phyloP scores from a whole-genome alignment of 2,888 invertebrate genomes.

The Ischnus inquisitorius region DNA sequence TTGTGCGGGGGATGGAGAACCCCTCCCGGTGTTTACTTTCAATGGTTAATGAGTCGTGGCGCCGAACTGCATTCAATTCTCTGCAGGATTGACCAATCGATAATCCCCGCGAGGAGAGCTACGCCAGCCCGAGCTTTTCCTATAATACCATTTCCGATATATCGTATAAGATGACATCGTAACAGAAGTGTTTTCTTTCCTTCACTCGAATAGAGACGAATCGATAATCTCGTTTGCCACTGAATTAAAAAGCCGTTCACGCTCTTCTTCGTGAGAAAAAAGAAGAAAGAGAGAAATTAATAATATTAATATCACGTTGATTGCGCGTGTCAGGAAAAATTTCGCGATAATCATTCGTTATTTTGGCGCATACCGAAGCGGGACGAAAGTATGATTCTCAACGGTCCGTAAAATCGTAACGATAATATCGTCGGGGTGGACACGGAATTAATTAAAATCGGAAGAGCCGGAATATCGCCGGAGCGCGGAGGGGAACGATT shows the following conservation, averaged over 20 bases:
- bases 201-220: neutral
- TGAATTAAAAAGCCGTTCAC: neutral
- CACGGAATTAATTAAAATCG: constrained; percentile 78
- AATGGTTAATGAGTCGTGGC: constrained; percentile 79
- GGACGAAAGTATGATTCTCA: constrained; percentile 8
- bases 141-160: constrained; percentile 11
- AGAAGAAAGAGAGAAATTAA: neutral
- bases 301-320: neutral
- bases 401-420: constrained; percentile 74
- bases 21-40: constrained; percentile 76
- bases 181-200: neutral
- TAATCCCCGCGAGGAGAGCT: constrained; percentile 70
- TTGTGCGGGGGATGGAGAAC: constrained; percentile 39
- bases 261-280: neutral
- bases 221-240: neutral
- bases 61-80: constrained; percentile 67
- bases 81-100: constrained; percentile 74
- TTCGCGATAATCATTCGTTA: neutral
- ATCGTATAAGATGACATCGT: constrained; percentile 8
- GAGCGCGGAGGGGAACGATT: constrained; percentile 48
- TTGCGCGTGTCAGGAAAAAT: constrained; percentile 10
- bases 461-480: constrained; percentile 31
- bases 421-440: constrained; percentile 74
- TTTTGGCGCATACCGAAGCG: neutral
- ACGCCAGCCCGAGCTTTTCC: constrained; percentile 21